phyloP scores from a whole-genome alignment of 2,113 vertebrate species.

The Seriola rivoliana region DNA sequence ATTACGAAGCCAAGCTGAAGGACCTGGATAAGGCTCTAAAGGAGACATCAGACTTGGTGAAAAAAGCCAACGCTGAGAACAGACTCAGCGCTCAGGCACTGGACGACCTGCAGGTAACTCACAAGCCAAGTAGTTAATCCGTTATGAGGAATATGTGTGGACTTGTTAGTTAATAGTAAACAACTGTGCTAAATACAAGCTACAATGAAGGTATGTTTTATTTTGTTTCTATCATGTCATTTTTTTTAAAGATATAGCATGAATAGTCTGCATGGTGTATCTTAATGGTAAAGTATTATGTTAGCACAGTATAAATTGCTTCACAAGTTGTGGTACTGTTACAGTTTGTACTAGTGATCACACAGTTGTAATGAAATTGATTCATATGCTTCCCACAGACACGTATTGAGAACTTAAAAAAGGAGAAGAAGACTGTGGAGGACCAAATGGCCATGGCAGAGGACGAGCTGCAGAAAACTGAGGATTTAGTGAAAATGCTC shows the following conservation, averaged over 20 bases:
- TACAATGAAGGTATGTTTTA: neutral
- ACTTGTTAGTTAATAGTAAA: slow-evolving; percentile 4
- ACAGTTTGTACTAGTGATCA: neutral
- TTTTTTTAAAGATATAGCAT: neutral
- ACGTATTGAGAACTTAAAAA: slow-evolving; percentile 81
- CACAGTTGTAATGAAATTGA: neutral
- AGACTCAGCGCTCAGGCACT: slow-evolving; percentile 84
- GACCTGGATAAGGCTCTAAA: slow-evolving; percentile 87
- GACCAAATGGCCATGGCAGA: slow-evolving; percentile 83
- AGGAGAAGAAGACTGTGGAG: slow-evolving; percentile 82
- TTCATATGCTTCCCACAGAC: slow-evolving; percentile 79
- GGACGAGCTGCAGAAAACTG: slow-evolving; percentile 85
- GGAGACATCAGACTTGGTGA: slow-evolving; percentile 81
- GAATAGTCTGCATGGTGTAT: neutral
- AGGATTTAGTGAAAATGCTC: slow-evolving; percentile 81
- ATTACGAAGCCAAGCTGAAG: slow-evolving; percentile 88
- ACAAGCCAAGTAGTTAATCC: neutral
- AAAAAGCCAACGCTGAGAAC: slow-evolving; percentile 88
- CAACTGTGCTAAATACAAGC: neutral
- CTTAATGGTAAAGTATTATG: neutral
- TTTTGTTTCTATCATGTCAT: neutral
- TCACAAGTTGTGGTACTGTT: too few species aligned
- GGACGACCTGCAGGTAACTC: slow-evolving; percentile 87
- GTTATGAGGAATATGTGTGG: neutral
- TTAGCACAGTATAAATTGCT: neutral